Percentiles rank a stretch among this genome's conserved stretches.
Evolutionary conservation across 30 jellyfish, hydroid and myxozoan species (phyloP).

Genomic region (Turritopsis rubra): DNA sequence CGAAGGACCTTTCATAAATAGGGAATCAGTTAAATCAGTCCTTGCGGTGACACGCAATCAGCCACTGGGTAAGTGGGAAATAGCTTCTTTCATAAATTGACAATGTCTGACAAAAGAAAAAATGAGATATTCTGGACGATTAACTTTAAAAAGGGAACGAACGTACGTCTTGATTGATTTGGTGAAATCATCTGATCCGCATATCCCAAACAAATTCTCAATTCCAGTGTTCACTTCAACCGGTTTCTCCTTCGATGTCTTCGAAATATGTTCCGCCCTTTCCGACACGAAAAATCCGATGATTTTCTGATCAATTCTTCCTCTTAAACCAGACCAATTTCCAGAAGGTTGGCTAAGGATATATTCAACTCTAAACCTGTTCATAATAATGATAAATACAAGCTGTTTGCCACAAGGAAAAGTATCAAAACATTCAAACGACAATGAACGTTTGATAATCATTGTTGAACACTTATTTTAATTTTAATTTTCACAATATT

Average conservation of each 20-base stretch:
- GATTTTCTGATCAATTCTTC: conserved; percentile 44
- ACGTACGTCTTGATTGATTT: conserved; percentile 41
- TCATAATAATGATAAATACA: background rate
- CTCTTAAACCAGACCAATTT: conserved; percentile 63
- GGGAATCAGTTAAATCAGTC: too few relatives aligned
- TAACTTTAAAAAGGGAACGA: background rate
- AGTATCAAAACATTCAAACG: background rate
- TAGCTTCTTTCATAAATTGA: too few relatives aligned
- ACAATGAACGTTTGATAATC: too few relatives aligned
- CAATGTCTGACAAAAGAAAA: too few relatives aligned
- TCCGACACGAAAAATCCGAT: conserved; percentile 20
- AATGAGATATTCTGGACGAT: too few relatives aligned
- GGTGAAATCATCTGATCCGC: conserved; percentile 86
- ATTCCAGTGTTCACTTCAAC: background rate
- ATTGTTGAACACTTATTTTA: too few relatives aligned
- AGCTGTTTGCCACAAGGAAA: background rate
- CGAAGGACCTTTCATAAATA: too few relatives aligned
- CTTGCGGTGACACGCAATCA: too few relatives aligned
- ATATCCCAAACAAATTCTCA: conserved; percentile 51
- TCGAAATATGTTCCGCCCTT: conserved; percentile 4
- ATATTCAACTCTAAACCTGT: conserved; percentile 54
- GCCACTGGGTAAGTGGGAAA: too few relatives aligned
- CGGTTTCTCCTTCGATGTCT: background rate
- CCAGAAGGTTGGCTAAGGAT: conserved; percentile 66
- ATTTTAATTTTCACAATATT: too few relatives aligned